Base-by-base conservation (phyloP, 1,140 invertebrate genomes). In the Trichonephila clavipes region DNA sequence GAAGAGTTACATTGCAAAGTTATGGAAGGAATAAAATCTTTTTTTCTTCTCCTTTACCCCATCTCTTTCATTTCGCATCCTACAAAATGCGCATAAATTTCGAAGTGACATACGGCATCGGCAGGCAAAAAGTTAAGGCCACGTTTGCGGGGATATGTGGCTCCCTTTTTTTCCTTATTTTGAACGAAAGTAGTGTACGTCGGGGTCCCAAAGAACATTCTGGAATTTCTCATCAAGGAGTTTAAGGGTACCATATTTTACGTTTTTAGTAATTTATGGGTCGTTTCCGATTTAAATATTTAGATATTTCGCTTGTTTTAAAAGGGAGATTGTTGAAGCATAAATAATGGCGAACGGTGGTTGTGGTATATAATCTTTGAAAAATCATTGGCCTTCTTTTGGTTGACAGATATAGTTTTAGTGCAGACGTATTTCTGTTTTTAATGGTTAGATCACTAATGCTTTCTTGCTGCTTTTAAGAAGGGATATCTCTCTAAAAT, bases 81-180 rank as follows among this genome's bases (percentile, higher is more conserved):
- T 34, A 34, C 72, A 64, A 87, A 87, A 88, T 88, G 51, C 34
- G 61, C 86, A 88, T 88, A 88, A 88, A 88, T 88, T 88, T 88
- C 21, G 10, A 51, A 88, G 51, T 88, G 61, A 88, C 86, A 88
- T 88, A 62, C 64, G 62, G 28, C 14, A 88, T 21, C 24, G 16
- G 28, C 34, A 21, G 86, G 44, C 64, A 64, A 18, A 40, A 34
- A 40, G 24, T 77, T 77, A 77, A 40, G 34, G 72, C 28, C 5
- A 24, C n/a, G n/a, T 69, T 69, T 69, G 21, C 7, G n/a, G n/a
- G n/a, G n/a, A 69, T 69, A 24, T 24, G 24, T 7, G 12, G 21
- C n/a, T 12, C 14, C 24, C 2, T 69, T 7, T 12, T 69, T 69
- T 69, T 69, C 10, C 21, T 14, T 2, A 12, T 51, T 51, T 10